Evolutionary conservation across 2,113 vertebrate species (phyloP).

Genomic region (Talpa occidentalis): DNA sequence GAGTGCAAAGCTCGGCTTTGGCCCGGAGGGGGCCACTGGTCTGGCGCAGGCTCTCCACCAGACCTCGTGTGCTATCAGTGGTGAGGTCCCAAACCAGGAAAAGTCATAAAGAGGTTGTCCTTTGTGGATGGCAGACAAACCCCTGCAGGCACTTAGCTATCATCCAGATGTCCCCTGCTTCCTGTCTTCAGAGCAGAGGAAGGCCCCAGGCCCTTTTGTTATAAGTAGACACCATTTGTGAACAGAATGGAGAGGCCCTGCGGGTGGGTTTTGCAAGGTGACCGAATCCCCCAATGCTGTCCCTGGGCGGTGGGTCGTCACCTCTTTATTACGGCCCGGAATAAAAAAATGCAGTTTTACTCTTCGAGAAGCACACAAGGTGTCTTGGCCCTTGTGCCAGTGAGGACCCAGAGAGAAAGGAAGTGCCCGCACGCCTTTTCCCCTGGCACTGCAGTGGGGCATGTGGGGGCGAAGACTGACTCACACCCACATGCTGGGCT

Average conservation of each 20-base stretch:
- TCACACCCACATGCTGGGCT: fast-evolving
- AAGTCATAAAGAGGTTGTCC: background rate
- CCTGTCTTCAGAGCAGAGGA: background rate
- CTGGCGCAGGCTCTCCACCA: background rate
- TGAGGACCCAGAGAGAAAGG: background rate
- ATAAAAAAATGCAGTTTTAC: background rate
- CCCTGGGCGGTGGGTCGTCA: background rate
- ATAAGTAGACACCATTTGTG: background rate
- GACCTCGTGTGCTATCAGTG: fast-evolving
- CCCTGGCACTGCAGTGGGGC: background rate
- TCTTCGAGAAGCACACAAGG: background rate
- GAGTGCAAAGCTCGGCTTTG: background rate
- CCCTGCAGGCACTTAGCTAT: background rate
- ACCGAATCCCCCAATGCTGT: background rate
- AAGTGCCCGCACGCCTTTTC: background rate
- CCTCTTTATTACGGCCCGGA: slow-evolving; percentile 53
- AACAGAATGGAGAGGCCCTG: background rate
- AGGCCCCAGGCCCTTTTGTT: background rate
- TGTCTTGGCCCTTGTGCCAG: background rate
- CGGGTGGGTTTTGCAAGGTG: fast-evolving
- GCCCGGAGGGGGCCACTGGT: fast-evolving
- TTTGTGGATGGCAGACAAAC: background rate
- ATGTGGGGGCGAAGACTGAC: fast-evolving
- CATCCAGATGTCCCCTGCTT: background rate
- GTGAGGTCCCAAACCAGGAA: background rate